Percentiles rank a stretch among this genome's conserved stretches.
Conservation (phyloP, 1,140 invertebrate genomes). For the Nasonia vitripennis region DNA sequence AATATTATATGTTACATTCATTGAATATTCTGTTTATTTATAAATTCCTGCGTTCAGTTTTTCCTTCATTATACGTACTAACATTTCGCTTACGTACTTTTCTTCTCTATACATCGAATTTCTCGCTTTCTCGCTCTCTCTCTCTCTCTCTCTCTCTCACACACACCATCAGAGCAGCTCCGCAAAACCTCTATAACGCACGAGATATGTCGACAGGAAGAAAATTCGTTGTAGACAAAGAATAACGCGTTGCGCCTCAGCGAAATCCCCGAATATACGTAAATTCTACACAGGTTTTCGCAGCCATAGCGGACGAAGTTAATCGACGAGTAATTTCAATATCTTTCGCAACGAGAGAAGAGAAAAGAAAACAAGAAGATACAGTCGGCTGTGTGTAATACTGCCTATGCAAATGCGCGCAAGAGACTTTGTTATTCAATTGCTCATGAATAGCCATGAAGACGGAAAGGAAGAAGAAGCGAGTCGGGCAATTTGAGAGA, state of each 20-base stretch:
- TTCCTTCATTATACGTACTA: background rate
- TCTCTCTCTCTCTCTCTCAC: too few species aligned
- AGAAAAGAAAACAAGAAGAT: too few species aligned
- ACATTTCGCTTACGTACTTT: background rate
- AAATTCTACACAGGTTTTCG: background rate
- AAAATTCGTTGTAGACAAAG: conserved; percentile 29
- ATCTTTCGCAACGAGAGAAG: too few species aligned
- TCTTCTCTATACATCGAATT: conserved; percentile 47
- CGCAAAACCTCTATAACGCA: background rate
- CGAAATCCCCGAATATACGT: background rate
- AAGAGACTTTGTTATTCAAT: conserved; percentile 3
- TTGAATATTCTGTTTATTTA: conserved; percentile 30
- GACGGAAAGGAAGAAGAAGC: background rate
- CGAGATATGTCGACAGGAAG: conserved; percentile 47
- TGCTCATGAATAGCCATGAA: conserved; percentile 1
- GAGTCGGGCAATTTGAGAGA: background rate
- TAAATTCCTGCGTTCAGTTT: conserved; percentile 48
- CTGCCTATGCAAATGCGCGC: background rate
- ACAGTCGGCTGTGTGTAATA: too few species aligned
- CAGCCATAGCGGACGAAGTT: too few species aligned
- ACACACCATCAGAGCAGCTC: conserved; percentile 30
- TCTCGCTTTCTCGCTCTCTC: background rate
- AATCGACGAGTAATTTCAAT: too few species aligned
- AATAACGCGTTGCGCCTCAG: background rate
- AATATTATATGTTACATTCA: conserved; percentile 43